A percentile compares a stretch with the other conserved stretches of the same genome.
Evolutionary conservation across 2,888 invertebrate genomes (phyloP).

Genomic region (Cheilosia impressa): DNA sequence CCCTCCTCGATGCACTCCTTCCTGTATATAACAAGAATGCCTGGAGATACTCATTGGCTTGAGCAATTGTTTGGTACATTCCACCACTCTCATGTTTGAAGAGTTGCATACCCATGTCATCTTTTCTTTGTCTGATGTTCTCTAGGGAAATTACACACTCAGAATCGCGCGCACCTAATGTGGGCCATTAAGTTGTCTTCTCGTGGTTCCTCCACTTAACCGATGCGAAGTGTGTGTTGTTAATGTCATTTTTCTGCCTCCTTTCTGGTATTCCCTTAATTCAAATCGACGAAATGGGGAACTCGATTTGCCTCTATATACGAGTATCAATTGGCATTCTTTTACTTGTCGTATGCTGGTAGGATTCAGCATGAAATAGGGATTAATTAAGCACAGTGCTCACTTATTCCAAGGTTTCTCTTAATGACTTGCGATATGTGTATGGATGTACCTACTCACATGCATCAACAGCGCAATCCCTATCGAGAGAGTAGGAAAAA

Average conservation of each 20-base stretch:
- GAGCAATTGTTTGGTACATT: conserved; percentile 63
- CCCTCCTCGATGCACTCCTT: background rate
- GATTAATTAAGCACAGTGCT: conserved; percentile 59
- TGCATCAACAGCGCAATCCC: conserved; percentile 38
- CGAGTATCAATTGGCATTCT: conserved; percentile 42
- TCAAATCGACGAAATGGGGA: conserved; percentile 46
- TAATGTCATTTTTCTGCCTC: conserved; percentile 4
- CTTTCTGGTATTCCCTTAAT: conserved; percentile 39
- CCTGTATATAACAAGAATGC: conserved; percentile 27
- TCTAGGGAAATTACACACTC: conserved; percentile 44
- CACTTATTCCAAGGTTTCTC: conserved; percentile 18
- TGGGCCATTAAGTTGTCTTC: conserved; percentile 50
- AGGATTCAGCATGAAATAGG: conserved; percentile 24
- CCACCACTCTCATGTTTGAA: conserved; percentile 53
- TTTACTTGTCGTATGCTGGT: conserved; percentile 19
- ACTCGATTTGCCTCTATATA: conserved; percentile 28
- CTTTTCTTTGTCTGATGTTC: conserved; percentile 23
- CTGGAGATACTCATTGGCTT: conserved; percentile 58
- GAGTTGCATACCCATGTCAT: conserved; percentile 36
- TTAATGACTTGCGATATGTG: conserved; percentile 11
- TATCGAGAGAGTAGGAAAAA: conserved; percentile 24
- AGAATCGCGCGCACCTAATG: conserved; percentile 32
- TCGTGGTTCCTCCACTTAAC: conserved; percentile 5
- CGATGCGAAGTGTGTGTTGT: conserved; percentile 6
- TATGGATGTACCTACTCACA: background rate